Evolutionary conservation across 1,140 invertebrate genomes (phyloP).

Genomic region (Dysdera silvatica): DNA sequence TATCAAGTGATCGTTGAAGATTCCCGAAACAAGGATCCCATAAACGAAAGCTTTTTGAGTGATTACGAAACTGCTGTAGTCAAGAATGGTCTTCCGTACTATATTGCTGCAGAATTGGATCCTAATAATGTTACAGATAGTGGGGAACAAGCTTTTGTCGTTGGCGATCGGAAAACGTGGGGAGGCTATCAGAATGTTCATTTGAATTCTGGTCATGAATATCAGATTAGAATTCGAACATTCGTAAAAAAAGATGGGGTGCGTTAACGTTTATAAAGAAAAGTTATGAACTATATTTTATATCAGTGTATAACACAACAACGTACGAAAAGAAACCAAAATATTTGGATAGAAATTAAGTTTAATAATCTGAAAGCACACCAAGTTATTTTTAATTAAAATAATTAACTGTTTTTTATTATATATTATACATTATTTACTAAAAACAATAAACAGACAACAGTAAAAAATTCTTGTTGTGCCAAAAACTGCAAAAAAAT

Average conservation of each 20-base stretch:
- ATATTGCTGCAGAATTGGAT: slow-evolving; percentile 28
- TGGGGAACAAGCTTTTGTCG: slow-evolving; percentile 16
- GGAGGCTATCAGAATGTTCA: slow-evolving; percentile 24
- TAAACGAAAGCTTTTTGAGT: slow-evolving; percentile 9
- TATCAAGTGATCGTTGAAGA: slow-evolving; percentile 31
- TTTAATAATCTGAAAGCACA: too few species aligned
- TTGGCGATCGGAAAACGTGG: slow-evolving; percentile 21
- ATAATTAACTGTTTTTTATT: too few species aligned
- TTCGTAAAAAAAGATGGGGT: slow-evolving; percentile 15
- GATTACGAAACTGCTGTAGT: slow-evolving; percentile 13
- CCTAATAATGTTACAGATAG: slow-evolving; percentile 4
- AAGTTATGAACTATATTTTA: too few species aligned
- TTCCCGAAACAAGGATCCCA: not conserved
- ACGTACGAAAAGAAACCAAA: too few species aligned
- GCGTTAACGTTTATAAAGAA: too few species aligned
- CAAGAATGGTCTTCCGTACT: slow-evolving; percentile 12
- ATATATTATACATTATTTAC: too few species aligned
- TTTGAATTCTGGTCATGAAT: slow-evolving; percentile 16
- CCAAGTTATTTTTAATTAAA: too few species aligned
- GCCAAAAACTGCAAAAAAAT: too few species aligned
- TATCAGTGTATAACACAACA: too few species aligned
- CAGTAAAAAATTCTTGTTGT: too few species aligned
- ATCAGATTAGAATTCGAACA: slow-evolving; percentile 28
- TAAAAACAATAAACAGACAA: too few species aligned
- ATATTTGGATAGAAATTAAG: too few species aligned